These are phyloP conservation scores for Buathra laborator DNA, from an alignment of 2,888 invertebrate species.

Conservation along the genomic window DNA sequence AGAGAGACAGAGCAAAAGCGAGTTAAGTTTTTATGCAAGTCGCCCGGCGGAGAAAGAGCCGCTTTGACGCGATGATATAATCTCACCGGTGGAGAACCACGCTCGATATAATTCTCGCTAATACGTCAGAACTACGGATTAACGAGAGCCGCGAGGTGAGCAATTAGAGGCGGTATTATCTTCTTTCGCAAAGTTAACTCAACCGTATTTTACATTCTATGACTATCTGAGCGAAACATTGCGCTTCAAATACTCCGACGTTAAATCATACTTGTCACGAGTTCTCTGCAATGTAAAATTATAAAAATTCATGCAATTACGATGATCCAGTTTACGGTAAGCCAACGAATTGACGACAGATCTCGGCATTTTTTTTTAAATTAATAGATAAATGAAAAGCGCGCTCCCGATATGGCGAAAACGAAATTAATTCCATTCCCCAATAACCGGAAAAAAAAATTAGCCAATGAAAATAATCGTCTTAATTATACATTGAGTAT, in stretches of 20 bases:
- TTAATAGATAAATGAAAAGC: not conserved
- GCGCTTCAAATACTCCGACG: not conserved
- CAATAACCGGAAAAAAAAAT: too few relatives aligned
- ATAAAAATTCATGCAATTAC: not conserved
- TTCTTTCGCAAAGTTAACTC: constrained; percentile 17
- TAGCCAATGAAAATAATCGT: not conserved
- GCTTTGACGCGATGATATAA: constrained; percentile 3
- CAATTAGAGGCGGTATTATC: constrained; percentile 18
- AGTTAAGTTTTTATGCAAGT: constrained; percentile 32
- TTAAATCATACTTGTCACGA: not conserved
- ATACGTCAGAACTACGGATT: constrained; percentile 13
- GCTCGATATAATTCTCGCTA: constrained; percentile 14
- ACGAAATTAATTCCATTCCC: too few relatives aligned
- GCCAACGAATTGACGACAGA: not conserved
- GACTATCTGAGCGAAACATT: not conserved
- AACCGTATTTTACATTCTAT: not conserved
- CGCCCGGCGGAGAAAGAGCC: not conserved
- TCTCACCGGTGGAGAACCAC: constrained; percentile 6
- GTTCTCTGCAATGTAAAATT: not conserved
- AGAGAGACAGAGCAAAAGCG: constrained; percentile 13
- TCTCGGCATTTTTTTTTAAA: not conserved
- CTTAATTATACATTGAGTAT: not conserved
- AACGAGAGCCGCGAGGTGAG: constrained; percentile 5
- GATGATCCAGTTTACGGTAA: not conserved
- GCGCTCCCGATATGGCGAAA: too few relatives aligned